Conservation (phyloP, 2,888 invertebrate genomes). For the Ochropacha duplaris region DNA sequence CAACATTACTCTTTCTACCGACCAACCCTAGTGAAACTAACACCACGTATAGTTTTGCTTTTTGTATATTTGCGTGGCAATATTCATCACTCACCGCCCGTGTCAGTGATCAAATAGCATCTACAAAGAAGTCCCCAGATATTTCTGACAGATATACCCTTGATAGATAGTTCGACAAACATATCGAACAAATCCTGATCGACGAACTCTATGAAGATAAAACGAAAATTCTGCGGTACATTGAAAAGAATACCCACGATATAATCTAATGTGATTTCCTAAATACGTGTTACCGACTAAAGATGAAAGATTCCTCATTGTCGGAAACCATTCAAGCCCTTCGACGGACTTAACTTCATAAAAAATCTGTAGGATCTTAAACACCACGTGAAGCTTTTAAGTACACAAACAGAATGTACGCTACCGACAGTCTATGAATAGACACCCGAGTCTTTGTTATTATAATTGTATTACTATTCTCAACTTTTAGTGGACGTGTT, state of each 20-base stretch:
- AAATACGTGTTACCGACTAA: not conserved
- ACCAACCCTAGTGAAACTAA: conserved; percentile 75
- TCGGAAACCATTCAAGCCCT: conserved; percentile 13
- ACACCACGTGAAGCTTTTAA: conserved; percentile 53
- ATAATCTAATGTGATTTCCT: conserved; percentile 1
- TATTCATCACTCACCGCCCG: conserved; percentile 81
- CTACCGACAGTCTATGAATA: conserved; percentile 62
- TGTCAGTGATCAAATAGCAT: conserved; percentile 81
- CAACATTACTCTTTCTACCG: conserved; percentile 38
- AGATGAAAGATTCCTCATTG: conserved; percentile 9
- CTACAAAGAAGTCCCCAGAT: conserved; percentile 79
- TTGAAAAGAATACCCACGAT: conserved; percentile 18
- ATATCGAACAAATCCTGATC: conserved; percentile 54
- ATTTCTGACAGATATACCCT: conserved; percentile 73
- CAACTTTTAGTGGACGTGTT: conserved; percentile 74
- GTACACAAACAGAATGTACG: conserved; percentile 56
- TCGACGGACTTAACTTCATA: conserved; percentile 27
- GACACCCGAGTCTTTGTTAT: conserved; percentile 69
- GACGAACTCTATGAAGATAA: conserved; percentile 31
- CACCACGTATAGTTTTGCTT: conserved; percentile 80
- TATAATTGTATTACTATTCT: conserved; percentile 75
- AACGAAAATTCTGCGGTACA: conserved; percentile 23
- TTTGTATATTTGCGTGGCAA: conserved; percentile 82
- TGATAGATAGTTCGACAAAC: conserved; percentile 75
- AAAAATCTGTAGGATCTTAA: conserved; percentile 36